phyloP scores from a whole-genome alignment of 2,113 vertebrate species.

The Odocoileus virginianus region DNA sequence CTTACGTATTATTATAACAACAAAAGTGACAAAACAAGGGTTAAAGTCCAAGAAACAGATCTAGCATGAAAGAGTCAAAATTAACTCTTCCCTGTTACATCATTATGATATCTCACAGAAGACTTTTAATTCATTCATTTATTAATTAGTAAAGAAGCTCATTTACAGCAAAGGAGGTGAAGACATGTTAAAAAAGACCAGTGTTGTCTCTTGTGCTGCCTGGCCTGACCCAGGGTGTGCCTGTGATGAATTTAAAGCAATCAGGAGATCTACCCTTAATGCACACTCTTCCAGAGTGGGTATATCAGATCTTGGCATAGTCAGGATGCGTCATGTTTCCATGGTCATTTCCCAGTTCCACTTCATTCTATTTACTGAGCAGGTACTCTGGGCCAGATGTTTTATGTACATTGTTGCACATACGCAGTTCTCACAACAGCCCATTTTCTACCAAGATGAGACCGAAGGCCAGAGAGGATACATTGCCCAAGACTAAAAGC shows the following conservation, averaged over 20 bases:
- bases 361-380: background rate
- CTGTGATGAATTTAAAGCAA: background rate
- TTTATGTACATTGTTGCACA: background rate
- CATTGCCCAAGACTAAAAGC: background rate
- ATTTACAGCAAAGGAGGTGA: background rate
- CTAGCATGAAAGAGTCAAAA: background rate
- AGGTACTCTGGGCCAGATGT: background rate
- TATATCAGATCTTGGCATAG: background rate
- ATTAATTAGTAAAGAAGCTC: background rate
- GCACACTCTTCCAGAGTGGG: background rate
- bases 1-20: background rate
- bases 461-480: background rate
- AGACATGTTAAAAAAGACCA: background rate
- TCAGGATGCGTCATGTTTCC: background rate
- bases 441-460: background rate
- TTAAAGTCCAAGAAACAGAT: background rate
- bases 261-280: background rate
- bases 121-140: background rate
- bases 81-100: background rate
- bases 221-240: background rate
- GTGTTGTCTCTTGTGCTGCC: background rate
- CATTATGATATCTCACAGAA: background rate
- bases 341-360: background rate
- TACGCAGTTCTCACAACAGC: background rate
- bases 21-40: background rate